A percentile compares a stretch with the other conserved stretches of the same genome.
These are phyloP conservation scores for Magallana nippona DNA, from an alignment of 2,888 invertebrate species.

Conservation along the genomic window DNA sequence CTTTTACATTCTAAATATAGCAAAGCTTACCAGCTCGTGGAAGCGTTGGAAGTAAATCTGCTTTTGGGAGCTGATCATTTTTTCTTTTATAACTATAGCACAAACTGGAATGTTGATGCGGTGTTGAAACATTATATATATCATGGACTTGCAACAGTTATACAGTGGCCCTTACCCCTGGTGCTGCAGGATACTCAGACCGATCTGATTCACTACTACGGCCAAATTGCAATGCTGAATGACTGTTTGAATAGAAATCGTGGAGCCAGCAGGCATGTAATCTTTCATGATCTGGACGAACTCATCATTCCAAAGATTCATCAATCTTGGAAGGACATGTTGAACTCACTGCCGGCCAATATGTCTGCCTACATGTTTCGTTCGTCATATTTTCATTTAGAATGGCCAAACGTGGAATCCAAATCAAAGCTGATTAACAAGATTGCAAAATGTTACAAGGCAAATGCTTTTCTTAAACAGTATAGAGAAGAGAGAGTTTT, in stretches of 20 bases:
- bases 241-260: constrained; percentile 76
- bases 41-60: constrained; percentile 75
- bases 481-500: constrained; percentile 58
- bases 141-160: constrained; percentile 63
- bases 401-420: constrained; percentile 57
- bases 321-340: constrained; percentile 61
- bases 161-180: constrained; percentile 74
- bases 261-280: constrained; percentile 64
- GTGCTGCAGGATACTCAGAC: constrained; percentile 43
- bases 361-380: constrained; percentile 54
- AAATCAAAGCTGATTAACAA: constrained; percentile 45
- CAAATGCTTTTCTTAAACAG: constrained; percentile 60
- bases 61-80: constrained; percentile 74
- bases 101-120: constrained; percentile 61
- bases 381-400: constrained; percentile 66
- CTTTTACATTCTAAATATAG: constrained; percentile 65
- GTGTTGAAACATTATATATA: constrained; percentile 65
- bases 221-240: constrained; percentile 74
- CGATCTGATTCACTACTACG: constrained; percentile 71
- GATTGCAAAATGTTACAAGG: constrained; percentile 54
- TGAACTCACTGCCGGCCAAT: constrained; percentile 34
- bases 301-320: constrained; percentile 71
- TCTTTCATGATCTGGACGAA: constrained; percentile 77
- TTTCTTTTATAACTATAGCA: constrained; percentile 72
- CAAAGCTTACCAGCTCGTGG: constrained; percentile 69